These are phyloP conservation scores for Thymelicus sylvestris DNA, from an alignment of 2,888 invertebrate species.

Conservation along the genomic window DNA sequence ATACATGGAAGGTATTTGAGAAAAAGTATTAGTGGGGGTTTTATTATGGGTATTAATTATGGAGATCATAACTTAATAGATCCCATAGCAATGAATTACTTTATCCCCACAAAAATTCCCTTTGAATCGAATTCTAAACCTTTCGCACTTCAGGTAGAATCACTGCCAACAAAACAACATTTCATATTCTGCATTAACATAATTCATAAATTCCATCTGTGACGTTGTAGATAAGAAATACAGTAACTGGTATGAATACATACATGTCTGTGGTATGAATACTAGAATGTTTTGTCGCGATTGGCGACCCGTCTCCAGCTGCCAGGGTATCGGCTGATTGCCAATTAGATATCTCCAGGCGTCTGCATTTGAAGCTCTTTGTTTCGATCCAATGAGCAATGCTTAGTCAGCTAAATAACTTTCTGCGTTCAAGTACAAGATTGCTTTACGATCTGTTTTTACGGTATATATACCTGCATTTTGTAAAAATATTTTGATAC, in stretches of 20 bases:
- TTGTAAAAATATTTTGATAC: too few species aligned
- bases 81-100: too few species aligned
- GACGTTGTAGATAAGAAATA: slow-evolving; percentile 6
- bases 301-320: slow-evolving; percentile 17
- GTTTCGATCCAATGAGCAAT: slow-evolving; percentile 23
- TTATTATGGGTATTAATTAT: too few species aligned
- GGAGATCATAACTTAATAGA: too few species aligned
- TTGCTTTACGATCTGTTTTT: not conserved
- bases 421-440: not conserved
- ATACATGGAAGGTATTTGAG: too few species aligned
- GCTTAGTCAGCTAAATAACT: slow-evolving; percentile 24
- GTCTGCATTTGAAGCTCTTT: slow-evolving; percentile 17
- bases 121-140: too few species aligned
- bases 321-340: slow-evolving; percentile 18
- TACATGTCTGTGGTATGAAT: not conserved
- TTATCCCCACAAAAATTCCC: too few species aligned
- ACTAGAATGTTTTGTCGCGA: slow-evolving; percentile 8
- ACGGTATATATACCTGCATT: too few species aligned
- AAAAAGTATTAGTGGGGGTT: too few species aligned
- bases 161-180: too few species aligned
- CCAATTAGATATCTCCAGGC: slow-evolving; percentile 28
- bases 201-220: not conserved
- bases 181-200: too few species aligned
- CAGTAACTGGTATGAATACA: not conserved
- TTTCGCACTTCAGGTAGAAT: too few species aligned